Base-by-base conservation (phyloP, 2,797 vertebrate genomes). In the Cryptoblepharus egeriae region DNA sequence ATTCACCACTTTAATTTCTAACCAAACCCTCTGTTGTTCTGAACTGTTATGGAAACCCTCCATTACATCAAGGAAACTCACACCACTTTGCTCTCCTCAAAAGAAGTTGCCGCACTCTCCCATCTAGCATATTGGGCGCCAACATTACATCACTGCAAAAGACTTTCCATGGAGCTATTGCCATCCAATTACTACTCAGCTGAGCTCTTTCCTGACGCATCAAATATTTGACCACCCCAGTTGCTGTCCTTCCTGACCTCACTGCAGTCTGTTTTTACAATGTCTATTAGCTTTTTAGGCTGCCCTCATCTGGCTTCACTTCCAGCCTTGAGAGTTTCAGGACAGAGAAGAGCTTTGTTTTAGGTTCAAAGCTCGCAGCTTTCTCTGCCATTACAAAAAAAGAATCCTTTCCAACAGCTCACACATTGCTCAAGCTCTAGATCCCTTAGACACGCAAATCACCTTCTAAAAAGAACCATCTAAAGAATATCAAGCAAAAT, bases 351-450 rank as follows among this genome's bases (percentile, higher is more conserved):
- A 80, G 64, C 18, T 49, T 84, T 79, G 71, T 75, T 57, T 20
- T 61, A 88, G 42, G 8, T 70, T 88, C 74, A 79, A n/a, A 4
- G 24, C 22, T 32, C 74, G 60, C 0, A 85, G 9, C 58, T 85
- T 6, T 35, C n/a, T 67, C 67, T 84, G 80, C 67, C 58, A 57
- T 4, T 55, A 12, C 39, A 72, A 49, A 81, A n/a, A 89, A 75
- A 65, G 3, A 18, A 52, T 52, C 22, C 30, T 75, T 68, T n/a
- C 73, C 35, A 85, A 1, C 7, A 82, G 65, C 11, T 22, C 73
- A 7, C 24, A 18, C 18, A 73, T 60, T 68, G 52, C 32, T 75
- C 55, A 49, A 42, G 61, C 58, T 71, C 57, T 63, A 35, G 22
- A 72, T 42, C n/a, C 15, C 20, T n/a, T 35, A 9, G n/a, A 5